Evolutionary conservation across 2,888 invertebrate genomes (phyloP).

Genomic region (Troides oblongomaculatus): DNA sequence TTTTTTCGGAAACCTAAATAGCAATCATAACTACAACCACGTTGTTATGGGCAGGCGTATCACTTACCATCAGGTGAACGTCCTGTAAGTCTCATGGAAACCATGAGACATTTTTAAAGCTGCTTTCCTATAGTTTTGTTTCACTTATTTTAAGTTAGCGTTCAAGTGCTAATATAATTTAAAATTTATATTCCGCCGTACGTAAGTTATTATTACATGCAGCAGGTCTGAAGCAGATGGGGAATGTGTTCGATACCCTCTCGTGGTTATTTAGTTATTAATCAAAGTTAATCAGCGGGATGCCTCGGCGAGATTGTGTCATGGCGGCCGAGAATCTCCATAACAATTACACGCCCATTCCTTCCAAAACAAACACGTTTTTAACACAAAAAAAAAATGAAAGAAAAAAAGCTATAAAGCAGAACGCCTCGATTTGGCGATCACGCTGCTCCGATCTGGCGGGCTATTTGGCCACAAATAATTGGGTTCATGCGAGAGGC

Average conservation of each 20-base stretch:
- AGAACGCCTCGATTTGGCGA: constrained; percentile 67
- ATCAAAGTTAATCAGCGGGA: constrained; percentile 57
- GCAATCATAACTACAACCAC: too few relatives aligned
- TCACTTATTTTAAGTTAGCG: background rate
- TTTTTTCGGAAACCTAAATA: too few relatives aligned
- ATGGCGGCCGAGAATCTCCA: constrained; percentile 57
- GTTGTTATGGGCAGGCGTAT: too few relatives aligned
- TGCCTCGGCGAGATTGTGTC: constrained; percentile 51
- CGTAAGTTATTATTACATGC: constrained; percentile 5
- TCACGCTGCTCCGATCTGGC: constrained; percentile 65
- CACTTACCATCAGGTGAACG: too few relatives aligned
- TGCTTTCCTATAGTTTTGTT: background rate
- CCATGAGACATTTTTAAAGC: background rate
- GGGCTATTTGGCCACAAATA: constrained; percentile 64
- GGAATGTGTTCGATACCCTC: constrained; percentile 30
- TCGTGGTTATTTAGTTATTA: constrained; percentile 44
- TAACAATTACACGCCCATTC: constrained; percentile 70
- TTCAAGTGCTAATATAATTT: constrained; percentile 2
- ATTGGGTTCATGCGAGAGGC: constrained; percentile 70
- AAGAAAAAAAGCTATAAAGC: constrained; percentile 40
- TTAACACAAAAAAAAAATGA: constrained; percentile 48
- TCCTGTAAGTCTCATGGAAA: too few relatives aligned
- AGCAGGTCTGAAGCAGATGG: constrained; percentile 1
- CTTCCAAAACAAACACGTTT: constrained; percentile 76
- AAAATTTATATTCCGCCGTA: background rate